Base-by-base conservation (phyloP, 2,113 vertebrate genomes). In the Physeter macrocephalus region DNA sequence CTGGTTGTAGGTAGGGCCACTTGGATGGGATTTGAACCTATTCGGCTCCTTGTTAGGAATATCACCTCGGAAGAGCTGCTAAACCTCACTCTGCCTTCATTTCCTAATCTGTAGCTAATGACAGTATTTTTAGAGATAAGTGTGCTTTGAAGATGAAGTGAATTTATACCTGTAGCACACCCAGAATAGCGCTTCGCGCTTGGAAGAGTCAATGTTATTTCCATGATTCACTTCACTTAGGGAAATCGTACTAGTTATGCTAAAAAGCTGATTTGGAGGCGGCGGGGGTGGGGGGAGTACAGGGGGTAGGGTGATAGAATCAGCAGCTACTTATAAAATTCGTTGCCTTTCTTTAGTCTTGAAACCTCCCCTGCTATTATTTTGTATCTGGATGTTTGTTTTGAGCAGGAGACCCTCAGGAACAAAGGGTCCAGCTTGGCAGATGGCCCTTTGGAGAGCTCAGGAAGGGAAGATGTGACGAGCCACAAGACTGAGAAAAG, bases 321-420 rank as follows among this genome's bases (percentile, higher is more conserved):
- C 43, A 31, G 39, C 5, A 88, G 34, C 29, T 52, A 36, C 64
- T 85, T 64, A 41, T 39, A 54, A 91, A 95, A 84, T 3, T 5
- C 15, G 9, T 25, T 66, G 2, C 52, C 43, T 57, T 72, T 66
- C 52, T 85, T 83, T 43, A 29, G 83, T 87, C 93, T 86, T 74
- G 62, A 88, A 75, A 9, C 14, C 71, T 57, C 52, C n/a, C 54
- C 54, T 54, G 82, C 59, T 78, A 4, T 81, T 75, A 54, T 72
- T 90, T 69, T 88, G 27, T 41, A 52, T 72, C 81, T 67, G 66
- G 31, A 78, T 94, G 62, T 86, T 86, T 77, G 43, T 84, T 94
- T 77, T 72, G n/a, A 81, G 25, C 49, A 3, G 18, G 54, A 66
- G 13, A 72, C 77, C 52, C 71, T 86, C 17, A 36, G n/a, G 74